Evolutionary conservation across 2,113 vertebrate species (phyloP).

Genomic region (Fulmarus glacialis): DNA sequence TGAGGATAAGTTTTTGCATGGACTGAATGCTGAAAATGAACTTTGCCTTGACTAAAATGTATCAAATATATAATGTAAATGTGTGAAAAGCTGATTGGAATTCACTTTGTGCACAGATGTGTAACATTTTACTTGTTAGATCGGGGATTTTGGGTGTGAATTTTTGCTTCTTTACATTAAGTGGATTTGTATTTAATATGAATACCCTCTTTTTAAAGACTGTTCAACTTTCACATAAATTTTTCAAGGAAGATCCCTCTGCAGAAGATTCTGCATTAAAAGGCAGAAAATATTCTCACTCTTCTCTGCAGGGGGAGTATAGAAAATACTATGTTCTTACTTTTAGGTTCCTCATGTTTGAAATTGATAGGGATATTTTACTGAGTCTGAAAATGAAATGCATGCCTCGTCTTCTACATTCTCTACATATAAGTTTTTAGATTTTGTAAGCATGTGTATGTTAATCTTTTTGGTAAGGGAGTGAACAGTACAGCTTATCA

Average conservation of each 20-base stretch:
- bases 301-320: not conserved
- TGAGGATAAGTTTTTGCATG: not conserved
- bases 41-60: not conserved
- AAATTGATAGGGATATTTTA: not conserved
- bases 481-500: not conserved
- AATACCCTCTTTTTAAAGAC: not conserved
- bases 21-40: not conserved
- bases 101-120: not conserved
- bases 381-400: not conserved
- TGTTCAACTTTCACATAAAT: not conserved
- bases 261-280: not conserved
- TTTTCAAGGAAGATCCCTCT: not conserved
- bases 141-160: not conserved
- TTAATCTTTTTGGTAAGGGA: not conserved
- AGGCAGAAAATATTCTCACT: not conserved
- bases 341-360: not conserved
- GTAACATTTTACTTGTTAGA: not conserved
- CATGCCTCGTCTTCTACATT: not conserved
- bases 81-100: not conserved
- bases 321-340: not conserved
- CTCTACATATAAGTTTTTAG: not conserved
- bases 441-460: not conserved
- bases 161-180: not conserved
- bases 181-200: not conserved
- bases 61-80: not conserved